These are phyloP conservation scores for Drosophila kuntzei DNA, from an alignment of 2,888 invertebrate species.

Conservation along the genomic window DNA sequence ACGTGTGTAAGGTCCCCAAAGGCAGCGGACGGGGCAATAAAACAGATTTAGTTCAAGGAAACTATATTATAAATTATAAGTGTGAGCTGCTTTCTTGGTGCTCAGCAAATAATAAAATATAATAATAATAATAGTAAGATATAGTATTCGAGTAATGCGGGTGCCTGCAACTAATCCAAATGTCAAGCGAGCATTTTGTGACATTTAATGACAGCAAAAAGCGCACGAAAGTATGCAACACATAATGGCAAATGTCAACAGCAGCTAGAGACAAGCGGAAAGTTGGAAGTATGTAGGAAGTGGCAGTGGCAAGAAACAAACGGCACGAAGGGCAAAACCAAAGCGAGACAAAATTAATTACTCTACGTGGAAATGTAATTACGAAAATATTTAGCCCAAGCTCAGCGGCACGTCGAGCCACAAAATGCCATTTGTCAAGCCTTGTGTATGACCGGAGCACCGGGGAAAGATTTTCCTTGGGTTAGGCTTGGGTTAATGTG, in stretches of 20 bases:
- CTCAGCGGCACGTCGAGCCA: conserved; percentile 73
- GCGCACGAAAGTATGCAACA: conserved; percentile 73
- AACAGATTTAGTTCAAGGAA: conserved; percentile 71
- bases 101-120: conserved; percentile 71
- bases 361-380: conserved; percentile 85
- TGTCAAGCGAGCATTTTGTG: conserved; percentile 49
- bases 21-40: conserved; percentile 60
- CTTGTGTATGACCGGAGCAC: conserved; percentile 24
- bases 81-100: conserved; percentile 27
- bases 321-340: conserved; percentile 48
- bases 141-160: conserved; percentile 41
- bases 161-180: conserved; percentile 60
- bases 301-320: neutral
- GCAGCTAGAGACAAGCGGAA: conserved; percentile 19
- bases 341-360: conserved; percentile 84
- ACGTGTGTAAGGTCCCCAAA: conserved; percentile 47
- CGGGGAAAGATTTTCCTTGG: conserved; percentile 55
- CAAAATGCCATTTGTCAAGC: conserved; percentile 79
- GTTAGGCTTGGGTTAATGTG: conserved; percentile 52
- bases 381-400: conserved; percentile 84
- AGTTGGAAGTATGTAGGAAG: conserved; percentile 1
- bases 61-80: conserved; percentile 51
- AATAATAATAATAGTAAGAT: conserved; percentile 56
- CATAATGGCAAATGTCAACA: conserved; percentile 82
- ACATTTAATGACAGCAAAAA: conserved; percentile 64